A percentile compares a stretch with the other conserved stretches of the same genome.
Evolutionary conservation across 1,140 invertebrate genomes (phyloP).

Genomic region (Galleria mellonella): DNA sequence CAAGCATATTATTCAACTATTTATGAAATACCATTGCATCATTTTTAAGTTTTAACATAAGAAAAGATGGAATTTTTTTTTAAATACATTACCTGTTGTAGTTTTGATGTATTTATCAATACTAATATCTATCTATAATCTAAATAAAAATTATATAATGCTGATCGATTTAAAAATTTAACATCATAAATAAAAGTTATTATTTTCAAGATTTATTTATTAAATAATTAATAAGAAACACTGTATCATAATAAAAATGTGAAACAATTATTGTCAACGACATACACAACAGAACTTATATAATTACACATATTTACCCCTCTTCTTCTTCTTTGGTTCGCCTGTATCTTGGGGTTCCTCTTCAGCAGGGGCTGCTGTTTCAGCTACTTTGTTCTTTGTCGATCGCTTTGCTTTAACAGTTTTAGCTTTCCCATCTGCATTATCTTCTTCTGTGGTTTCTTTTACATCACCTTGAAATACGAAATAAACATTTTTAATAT

Average conservation of each 20-base stretch:
- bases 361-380: conserved; percentile 26
- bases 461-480: conserved; percentile 37
- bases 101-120: too few relatives aligned
- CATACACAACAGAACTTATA: conserved; percentile 21
- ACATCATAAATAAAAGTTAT: conserved; percentile 38
- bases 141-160: too few relatives aligned
- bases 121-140: too few relatives aligned
- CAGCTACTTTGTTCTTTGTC: conserved; percentile 34
- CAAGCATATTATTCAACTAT: too few relatives aligned
- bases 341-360: conserved; percentile 43
- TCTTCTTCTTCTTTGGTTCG: conserved; percentile 52
- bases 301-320: conserved; percentile 53
- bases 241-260: conserved; percentile 32
- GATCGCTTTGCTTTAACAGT: conserved; percentile 44
- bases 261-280: conserved; percentile 46
- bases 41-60: too few relatives aligned
- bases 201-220: conserved; percentile 58
- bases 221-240: conserved; percentile 52
- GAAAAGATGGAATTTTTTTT: too few relatives aligned
- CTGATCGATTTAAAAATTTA: background rate
- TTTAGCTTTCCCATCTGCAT: conserved; percentile 32
- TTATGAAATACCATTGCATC: too few relatives aligned
- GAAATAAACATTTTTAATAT: too few relatives aligned
- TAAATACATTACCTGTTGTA: too few relatives aligned
- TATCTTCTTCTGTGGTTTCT: conserved; percentile 35